Evolutionary conservation across 2,888 invertebrate genomes (phyloP).

Genomic region (Nebria salina): DNA sequence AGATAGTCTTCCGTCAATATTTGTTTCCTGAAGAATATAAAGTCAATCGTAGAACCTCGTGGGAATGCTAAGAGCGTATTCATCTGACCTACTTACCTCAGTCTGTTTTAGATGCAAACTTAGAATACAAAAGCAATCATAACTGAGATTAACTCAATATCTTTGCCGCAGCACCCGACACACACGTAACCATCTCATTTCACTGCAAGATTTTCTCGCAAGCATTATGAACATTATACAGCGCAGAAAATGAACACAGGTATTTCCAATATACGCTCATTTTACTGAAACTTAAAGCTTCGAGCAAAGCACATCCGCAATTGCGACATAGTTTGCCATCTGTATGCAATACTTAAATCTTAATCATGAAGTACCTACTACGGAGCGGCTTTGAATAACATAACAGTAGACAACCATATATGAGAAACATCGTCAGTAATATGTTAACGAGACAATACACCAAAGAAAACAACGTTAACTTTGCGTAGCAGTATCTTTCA

Average conservation of each 20-base stretch:
- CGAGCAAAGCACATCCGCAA: neutral
- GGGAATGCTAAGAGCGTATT: neutral
- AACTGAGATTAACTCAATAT: slow-evolving; percentile 37
- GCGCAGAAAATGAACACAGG: neutral
- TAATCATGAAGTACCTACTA: too few species aligned
- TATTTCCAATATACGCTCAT: slow-evolving; percentile 1
- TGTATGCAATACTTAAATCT: too few species aligned
- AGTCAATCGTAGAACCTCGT: slow-evolving; percentile 6
- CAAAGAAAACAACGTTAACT: too few species aligned
- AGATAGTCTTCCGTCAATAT: neutral
- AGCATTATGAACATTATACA: neutral
- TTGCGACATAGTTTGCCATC: neutral
- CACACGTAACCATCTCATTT: neutral
- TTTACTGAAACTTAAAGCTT: neutral
- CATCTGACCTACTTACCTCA: slow-evolving; percentile 27
- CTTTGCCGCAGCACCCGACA: neutral
- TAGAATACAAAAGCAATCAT: slow-evolving; percentile 42
- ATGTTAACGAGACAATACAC: too few species aligned
- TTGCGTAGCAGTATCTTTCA: too few species aligned
- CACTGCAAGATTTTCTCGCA: neutral
- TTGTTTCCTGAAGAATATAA: slow-evolving; percentile 1
- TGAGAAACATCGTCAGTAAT: too few species aligned
- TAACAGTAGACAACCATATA: too few species aligned
- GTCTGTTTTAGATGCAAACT: slow-evolving; percentile 29
- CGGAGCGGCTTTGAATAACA: too few species aligned